Evolutionary conservation across 1,140 invertebrate genomes (phyloP), one percentile per base, ranked within the genome.

Genomic region (Dreissena rostriformis): DNA sequence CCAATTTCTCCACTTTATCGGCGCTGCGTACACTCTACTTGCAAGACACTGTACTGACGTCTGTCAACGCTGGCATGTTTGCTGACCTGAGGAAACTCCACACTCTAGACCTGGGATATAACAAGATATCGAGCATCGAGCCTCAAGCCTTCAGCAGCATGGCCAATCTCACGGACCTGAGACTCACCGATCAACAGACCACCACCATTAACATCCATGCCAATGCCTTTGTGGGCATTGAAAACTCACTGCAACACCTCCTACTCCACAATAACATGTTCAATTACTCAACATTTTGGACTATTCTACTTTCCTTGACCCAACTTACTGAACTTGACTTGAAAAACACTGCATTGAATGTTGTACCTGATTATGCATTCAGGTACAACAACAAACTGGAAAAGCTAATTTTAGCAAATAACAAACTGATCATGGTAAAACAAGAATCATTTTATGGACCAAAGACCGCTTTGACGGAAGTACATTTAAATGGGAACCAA

Each of bases 21-120:
- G 57, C 4, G 17, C 22, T 61, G 57, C 57, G 57, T 19, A 5
- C 57, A 5, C 6, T 61, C 4, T n/a, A 5, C 4, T 61, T 61
- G 57, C 24, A 98, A 91, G 97, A 97, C 61, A 98, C 98, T 94
- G 97, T 97, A 8, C 92, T 99, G 82, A 95, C 96, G 14, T 97
- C 96, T 0, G 95, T 98, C 51, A 96, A 6, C 95, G 96, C 91
- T 95, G 95, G 88, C 96, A 97, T n/a, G 96, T 98, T 88, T 24
- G 49, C 75, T 57, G 86, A 71, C n/a, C 71, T 88, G 51, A 5
- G 63, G 55, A 81, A 70, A 52, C 76, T 91, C 11, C 75, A 86
- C 67, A 77, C 68, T 26, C 49, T 91, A 8, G 86, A 88, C 55
- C 55, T 91, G 12, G 26, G 61, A 65, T 84, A 82, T 26, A 91